These are phyloP conservation scores for Hypomesus transpacificus DNA, from an alignment of 2,113 vertebrate species.

Conservation along the genomic window DNA sequence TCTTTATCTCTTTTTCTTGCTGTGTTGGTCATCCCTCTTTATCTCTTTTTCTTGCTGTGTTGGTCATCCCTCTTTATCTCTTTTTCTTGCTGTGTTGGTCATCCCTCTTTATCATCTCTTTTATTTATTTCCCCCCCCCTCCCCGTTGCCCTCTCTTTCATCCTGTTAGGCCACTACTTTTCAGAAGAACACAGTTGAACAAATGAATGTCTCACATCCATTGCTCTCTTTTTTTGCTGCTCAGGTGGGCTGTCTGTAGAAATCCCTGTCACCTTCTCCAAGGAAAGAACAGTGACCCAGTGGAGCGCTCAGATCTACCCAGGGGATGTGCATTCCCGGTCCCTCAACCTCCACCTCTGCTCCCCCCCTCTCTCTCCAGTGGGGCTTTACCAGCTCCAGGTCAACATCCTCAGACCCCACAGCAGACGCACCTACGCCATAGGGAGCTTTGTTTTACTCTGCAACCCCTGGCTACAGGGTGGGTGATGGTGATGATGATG, in stretches of 20 bases:
- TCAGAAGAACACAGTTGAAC: no score
- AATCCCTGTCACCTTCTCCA: slow-evolving; percentile 37
- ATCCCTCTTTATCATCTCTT: no score
- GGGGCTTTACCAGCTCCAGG: slow-evolving; percentile 42
- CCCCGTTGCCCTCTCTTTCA: no score
- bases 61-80: not conserved
- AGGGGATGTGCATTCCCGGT: slow-evolving; percentile 4
- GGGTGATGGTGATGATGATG: not conserved
- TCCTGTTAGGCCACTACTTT: no score
- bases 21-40: not conserved
- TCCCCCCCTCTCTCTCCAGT: slow-evolving; percentile 49
- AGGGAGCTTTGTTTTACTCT: slow-evolving; percentile 56
- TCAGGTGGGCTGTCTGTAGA: slow-evolving; percentile 33
- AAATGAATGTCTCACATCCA: not conserved
- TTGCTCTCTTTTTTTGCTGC: not conserved
- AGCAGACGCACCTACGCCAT: slow-evolving; percentile 10
- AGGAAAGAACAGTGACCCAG: accelerated
- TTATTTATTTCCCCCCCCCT: no score
- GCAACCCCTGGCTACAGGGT: slow-evolving; percentile 62
- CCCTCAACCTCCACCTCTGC: slow-evolving; percentile 45
- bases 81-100: not conserved
- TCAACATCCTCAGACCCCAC: slow-evolving; percentile 23
- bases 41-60: not conserved
- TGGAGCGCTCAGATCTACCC: slow-evolving; percentile 50
- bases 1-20: no score